Evolutionary conservation across 2,888 invertebrate genomes (phyloP).

Genomic region (Chironomus tentans): DNA sequence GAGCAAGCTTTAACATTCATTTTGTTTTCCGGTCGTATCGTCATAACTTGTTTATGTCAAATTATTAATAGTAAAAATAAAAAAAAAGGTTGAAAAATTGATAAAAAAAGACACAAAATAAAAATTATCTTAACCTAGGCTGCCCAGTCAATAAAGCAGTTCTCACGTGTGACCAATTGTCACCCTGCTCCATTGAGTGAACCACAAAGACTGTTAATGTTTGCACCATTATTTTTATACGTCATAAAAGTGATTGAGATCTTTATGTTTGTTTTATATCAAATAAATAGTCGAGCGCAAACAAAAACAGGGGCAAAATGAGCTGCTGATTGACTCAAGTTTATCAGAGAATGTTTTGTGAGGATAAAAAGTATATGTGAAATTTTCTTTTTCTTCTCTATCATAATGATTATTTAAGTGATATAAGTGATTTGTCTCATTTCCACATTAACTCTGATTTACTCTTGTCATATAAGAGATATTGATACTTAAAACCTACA

Average conservation of each 20-base stretch:
- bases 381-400: too few relatives aligned
- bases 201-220: constrained; percentile 29
- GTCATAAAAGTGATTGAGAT: constrained; percentile 3
- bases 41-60: background rate
- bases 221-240: constrained; percentile 22
- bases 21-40: background rate
- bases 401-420: background rate
- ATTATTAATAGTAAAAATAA: background rate
- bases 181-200: constrained; percentile 30
- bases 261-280: constrained; percentile 10
- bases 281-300: constrained; percentile 27
- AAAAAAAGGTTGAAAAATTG: background rate
- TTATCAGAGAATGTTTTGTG: background rate
- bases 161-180: constrained; percentile 30
- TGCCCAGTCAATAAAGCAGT: constrained; percentile 31
- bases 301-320: constrained; percentile 30
- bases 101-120: background rate
- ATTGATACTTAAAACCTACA: background rate
- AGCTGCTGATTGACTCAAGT: constrained; percentile 22
- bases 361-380: background rate
- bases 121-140: constrained; percentile 1
- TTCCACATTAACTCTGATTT: background rate
- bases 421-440: background rate
- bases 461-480: background rate
- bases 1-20: too few relatives aligned